Percentiles rank a stretch among this genome's conserved stretches.
phyloP scores from a whole-genome alignment of 2,888 invertebrate species.

The Arge pagana region DNA sequence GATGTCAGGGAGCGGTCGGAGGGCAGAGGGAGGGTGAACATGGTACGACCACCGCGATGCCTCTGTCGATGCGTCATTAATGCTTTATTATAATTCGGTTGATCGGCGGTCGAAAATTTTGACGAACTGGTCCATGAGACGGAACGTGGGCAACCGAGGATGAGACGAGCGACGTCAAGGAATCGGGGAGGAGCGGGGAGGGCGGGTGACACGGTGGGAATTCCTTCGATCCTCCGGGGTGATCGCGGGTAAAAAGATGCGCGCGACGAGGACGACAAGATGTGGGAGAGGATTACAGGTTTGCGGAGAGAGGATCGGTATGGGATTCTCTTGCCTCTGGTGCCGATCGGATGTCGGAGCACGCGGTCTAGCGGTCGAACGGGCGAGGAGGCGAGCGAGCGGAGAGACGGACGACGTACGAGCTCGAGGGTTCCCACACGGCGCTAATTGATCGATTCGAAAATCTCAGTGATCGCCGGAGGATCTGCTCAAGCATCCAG shows the following conservation, averaged over 20 bases:
- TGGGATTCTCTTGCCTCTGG: constrained; percentile 45
- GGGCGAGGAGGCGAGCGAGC: constrained; percentile 24
- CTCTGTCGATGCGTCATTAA: constrained; percentile 38
- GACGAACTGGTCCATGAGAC: constrained; percentile 26
- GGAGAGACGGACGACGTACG: constrained; percentile 42
- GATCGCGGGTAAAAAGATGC: constrained; percentile 1
- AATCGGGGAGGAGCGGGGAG: not conserved
- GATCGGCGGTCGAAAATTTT: constrained; percentile 39
- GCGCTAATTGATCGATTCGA: constrained; percentile 58
- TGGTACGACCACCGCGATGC: constrained; percentile 37
- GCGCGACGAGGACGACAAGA: constrained; percentile 18
- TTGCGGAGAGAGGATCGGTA: constrained; percentile 55
- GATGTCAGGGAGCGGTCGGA: constrained; percentile 22
- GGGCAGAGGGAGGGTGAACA: constrained; percentile 14
- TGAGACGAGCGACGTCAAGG: too few species aligned
- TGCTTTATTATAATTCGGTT: constrained; percentile 49
- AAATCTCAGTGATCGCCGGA: constrained; percentile 55
- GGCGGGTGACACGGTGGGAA: constrained; percentile 19
- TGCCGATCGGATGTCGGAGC: constrained; percentile 46
- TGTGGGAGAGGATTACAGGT: constrained; percentile 55
- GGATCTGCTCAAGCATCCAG: constrained; percentile 33
- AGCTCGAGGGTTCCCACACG: constrained; percentile 56
- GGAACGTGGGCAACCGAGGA: too few species aligned
- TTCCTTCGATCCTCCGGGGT: constrained; percentile 4
- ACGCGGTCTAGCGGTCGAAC: constrained; percentile 21